These are phyloP conservation scores for Dolichotis patagonum DNA, from an alignment of 2,113 vertebrate genomes.

Conservation along the genomic window DNA sequence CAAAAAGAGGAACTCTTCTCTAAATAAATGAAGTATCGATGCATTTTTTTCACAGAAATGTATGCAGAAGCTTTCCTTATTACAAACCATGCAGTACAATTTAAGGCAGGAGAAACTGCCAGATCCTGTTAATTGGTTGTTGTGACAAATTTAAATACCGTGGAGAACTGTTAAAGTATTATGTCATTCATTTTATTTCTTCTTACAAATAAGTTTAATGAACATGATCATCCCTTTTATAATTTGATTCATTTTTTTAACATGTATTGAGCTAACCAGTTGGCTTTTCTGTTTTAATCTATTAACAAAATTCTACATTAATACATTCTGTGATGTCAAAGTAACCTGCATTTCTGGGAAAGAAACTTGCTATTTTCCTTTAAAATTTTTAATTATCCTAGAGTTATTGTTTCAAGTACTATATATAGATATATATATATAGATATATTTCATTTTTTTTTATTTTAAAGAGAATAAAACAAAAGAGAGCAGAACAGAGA, in stretches of 20 bases:
- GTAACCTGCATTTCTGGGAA: neutral
- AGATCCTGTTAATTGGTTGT: neutral
- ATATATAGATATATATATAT: neutral
- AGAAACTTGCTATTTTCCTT: conserved; percentile 33
- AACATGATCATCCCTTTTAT: conserved; percentile 20
- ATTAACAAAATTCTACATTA: neutral
- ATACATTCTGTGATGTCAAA: conserved; percentile 43
- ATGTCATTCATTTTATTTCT: neutral
- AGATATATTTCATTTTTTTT: neutral
- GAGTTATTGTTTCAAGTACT: neutral
- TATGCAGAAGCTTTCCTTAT: neutral
- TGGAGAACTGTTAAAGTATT: neutral
- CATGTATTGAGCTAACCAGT: neutral
- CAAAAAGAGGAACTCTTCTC: neutral
- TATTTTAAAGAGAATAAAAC: too few species aligned
- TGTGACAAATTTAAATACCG: neutral
- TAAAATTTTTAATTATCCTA: neutral
- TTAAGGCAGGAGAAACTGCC: neutral
- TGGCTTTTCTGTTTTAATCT: conserved; percentile 47
- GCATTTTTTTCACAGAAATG: neutral
- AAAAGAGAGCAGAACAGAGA: too few species aligned
- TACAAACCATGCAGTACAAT: neutral
- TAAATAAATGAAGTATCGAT: neutral
- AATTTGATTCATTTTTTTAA: neutral
- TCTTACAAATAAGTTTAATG: neutral